Percentiles rank a stretch among this genome's conserved stretches.
These are phyloP conservation scores for Echiichthys vipera DNA, from an alignment of 2,797 vertebrate genomes.

Conservation along the genomic window DNA sequence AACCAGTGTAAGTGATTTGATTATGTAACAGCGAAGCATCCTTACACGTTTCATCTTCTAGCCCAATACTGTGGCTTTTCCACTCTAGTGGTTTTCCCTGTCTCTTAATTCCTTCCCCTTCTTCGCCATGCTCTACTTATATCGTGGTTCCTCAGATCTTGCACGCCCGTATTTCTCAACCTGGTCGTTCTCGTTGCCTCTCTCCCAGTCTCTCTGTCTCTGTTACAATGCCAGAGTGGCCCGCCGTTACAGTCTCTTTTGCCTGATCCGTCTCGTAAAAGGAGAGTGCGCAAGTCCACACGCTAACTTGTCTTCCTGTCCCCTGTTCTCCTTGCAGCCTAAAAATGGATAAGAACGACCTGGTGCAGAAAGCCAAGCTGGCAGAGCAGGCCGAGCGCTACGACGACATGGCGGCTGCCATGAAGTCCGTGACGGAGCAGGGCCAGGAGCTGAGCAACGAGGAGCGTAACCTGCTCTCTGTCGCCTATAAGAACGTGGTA, in stretches of 20 bases:
- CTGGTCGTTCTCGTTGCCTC: neutral
- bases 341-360: conserved; percentile 90
- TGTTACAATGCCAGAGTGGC: too few species aligned
- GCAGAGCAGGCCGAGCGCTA: conserved; percentile 98
- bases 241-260: too few species aligned
- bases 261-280: neutral
- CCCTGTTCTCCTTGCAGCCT: conserved; percentile 44
- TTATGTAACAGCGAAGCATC: neutral
- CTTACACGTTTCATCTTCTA: neutral
- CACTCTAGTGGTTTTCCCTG: neutral
- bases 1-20: neutral
- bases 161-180: neutral
- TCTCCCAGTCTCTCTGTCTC: neutral
- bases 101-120: neutral
- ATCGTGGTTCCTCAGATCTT: neutral
- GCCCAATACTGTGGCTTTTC: neutral
- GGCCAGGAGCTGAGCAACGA: conserved; percentile 93
- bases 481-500: conserved; percentile 99
- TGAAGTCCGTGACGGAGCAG: conserved; percentile 96
- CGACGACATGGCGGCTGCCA: conserved; percentile 97
- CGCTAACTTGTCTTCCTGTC: conserved; percentile 5
- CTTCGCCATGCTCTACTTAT: neutral
- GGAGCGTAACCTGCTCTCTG: conserved; percentile 97
- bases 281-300: neutral
- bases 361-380: conserved; percentile 98